Percentiles rank a stretch among this genome's conserved stretches.
phyloP scores from a whole-genome alignment of 2,113 vertebrate genomes.

The Lophura nycthemera region DNA sequence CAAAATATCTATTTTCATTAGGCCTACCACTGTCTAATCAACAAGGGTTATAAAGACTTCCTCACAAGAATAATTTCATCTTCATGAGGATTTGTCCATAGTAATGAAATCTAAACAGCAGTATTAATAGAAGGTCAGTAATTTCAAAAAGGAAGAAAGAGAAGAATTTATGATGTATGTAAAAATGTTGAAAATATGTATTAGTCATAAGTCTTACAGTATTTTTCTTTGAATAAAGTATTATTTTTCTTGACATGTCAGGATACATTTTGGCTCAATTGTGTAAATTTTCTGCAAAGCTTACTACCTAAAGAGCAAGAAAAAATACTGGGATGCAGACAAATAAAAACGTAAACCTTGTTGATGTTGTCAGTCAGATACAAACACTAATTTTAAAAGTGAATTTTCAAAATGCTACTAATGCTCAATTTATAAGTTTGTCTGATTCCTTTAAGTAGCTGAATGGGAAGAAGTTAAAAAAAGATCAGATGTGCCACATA shows the following conservation, averaged over 20 bases:
- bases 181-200: background rate
- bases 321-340: background rate
- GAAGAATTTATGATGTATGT: background rate
- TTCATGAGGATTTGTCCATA: background rate
- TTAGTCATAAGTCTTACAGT: background rate
- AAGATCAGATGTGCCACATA: background rate
- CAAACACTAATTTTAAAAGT: background rate
- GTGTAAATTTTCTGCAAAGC: background rate
- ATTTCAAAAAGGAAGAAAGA: background rate
- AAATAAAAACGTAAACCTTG: background rate
- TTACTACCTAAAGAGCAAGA: background rate
- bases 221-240: background rate
- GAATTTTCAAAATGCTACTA: slow-evolving; percentile 11
- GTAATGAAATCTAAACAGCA: background rate
- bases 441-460: background rate
- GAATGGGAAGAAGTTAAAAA: background rate
- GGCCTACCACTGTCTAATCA: background rate
- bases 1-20: background rate
- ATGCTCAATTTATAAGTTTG: background rate
- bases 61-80: background rate
- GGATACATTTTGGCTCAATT: background rate
- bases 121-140: background rate
- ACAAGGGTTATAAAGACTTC: background rate
- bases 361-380: background rate
- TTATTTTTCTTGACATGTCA: background rate